Conservation (phyloP, 2,888 invertebrate genomes). For the Platerodrilus igneus region DNA sequence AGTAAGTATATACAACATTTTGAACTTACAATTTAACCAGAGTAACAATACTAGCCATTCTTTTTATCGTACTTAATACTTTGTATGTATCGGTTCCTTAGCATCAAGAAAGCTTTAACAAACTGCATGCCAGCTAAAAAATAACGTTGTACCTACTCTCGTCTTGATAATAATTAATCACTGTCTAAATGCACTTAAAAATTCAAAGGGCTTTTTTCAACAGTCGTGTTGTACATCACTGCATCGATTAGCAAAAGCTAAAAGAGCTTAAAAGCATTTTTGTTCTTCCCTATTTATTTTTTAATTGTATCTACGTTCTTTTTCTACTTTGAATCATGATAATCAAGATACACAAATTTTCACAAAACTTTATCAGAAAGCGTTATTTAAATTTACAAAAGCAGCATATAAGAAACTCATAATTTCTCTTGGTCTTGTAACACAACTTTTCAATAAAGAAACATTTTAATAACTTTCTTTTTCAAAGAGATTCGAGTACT, state of each 20-base stretch:
- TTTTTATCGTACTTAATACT: constrained; percentile 8
- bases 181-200: constrained; percentile 42
- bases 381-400: too few species aligned
- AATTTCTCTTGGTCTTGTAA: constrained; percentile 17
- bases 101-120: constrained; percentile 6
- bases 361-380: too few species aligned
- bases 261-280: constrained; percentile 34
- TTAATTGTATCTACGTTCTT: constrained; percentile 27
- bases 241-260: constrained; percentile 29
- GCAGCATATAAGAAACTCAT: too few species aligned
- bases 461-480: constrained; percentile 30
- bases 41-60: not conserved
- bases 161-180: constrained; percentile 38
- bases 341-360: too few species aligned
- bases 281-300: constrained; percentile 30
- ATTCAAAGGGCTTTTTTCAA: constrained; percentile 35
- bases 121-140: constrained; percentile 3
- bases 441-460: constrained; percentile 28
- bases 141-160: constrained; percentile 16
- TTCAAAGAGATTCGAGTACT: constrained; percentile 26
- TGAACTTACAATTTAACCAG: too few species aligned
- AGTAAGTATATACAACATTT: constrained; percentile 76
- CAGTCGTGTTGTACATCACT: constrained; percentile 26
- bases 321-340: too few species aligned
- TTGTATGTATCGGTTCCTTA: constrained; percentile 14